Conservation (phyloP, 2,888 invertebrate species). For the Ametastegia equiseti region DNA sequence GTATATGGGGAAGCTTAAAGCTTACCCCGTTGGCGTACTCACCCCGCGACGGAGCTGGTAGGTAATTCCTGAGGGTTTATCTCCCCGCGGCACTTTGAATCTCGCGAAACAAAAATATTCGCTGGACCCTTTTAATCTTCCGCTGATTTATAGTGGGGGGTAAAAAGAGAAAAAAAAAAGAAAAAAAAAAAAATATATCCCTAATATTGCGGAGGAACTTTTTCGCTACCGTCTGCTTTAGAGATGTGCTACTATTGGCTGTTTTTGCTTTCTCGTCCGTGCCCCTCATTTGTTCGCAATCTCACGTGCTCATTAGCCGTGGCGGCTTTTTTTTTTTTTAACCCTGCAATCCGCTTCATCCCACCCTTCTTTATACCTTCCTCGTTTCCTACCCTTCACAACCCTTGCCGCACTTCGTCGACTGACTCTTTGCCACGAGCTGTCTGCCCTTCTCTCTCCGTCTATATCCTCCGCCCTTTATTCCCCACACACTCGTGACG, state of each 20-base stretch:
- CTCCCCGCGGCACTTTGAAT: constrained; percentile 32
- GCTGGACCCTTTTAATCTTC: constrained; percentile 42
- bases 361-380: not conserved
- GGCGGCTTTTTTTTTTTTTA: constrained; percentile 47
- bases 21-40: not conserved
- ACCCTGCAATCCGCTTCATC: constrained; percentile 31
- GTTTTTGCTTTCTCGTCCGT: constrained; percentile 39
- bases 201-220: constrained; percentile 14
- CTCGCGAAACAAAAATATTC: constrained; percentile 43
- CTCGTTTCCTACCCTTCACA: constrained; percentile 7
- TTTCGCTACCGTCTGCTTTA: constrained; percentile 43
- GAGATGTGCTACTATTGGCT: constrained; percentile 19
- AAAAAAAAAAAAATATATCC: constrained; percentile 26
- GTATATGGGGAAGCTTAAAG: not conserved
- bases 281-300: constrained; percentile 48
- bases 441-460: not conserved
- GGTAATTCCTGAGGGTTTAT: constrained; percentile 32
- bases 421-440: not conserved
- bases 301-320: constrained; percentile 50
- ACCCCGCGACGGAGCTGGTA: not conserved
- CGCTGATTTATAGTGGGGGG: constrained; percentile 4
- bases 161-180: not conserved
- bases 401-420: not conserved
- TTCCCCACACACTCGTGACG: constrained; percentile 20
- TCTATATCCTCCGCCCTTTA: not conserved